phyloP scores from a whole-genome alignment of 1,140 invertebrate species.

The Camponotus vicinus region DNA sequence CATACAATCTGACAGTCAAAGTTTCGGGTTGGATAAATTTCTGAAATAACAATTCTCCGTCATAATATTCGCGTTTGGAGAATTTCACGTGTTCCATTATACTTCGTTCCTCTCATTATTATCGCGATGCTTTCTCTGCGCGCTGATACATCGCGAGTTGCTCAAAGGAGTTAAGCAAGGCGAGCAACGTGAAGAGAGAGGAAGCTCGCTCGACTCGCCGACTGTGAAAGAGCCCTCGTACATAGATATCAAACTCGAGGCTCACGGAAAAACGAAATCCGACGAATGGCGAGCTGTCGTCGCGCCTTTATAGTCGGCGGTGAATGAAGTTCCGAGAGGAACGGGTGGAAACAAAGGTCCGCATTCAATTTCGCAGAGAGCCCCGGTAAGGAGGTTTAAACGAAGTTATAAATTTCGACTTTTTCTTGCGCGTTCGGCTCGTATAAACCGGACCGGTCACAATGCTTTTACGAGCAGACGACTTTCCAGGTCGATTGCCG shows the following conservation, averaged over 20 bases:
- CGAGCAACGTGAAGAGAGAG: background rate
- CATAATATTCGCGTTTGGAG: slow-evolving; percentile 10
- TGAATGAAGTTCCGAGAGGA: background rate
- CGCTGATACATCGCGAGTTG: background rate
- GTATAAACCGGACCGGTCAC: slow-evolving; percentile 54
- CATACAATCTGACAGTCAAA: slow-evolving; percentile 25
- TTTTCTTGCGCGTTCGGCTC: slow-evolving; percentile 22
- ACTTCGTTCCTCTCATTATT: slow-evolving; percentile 38
- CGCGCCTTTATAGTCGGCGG: slow-evolving; percentile 27
- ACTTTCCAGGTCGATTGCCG: slow-evolving; percentile 39
- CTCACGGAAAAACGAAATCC: slow-evolving; percentile 51
- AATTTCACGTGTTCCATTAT: slow-evolving; percentile 32
- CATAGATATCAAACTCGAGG: slow-evolving; percentile 62
- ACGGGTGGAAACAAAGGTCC: slow-evolving; percentile 32
- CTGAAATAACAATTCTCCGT: slow-evolving; percentile 39
- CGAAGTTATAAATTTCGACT: slow-evolving; percentile 56
- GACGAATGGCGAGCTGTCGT: slow-evolving; percentile 47
- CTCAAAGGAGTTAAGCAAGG: slow-evolving; percentile 18
- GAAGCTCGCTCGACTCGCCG: slow-evolving; percentile 29
- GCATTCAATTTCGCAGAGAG: slow-evolving; percentile 51
- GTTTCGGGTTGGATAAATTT: slow-evolving; percentile 33
- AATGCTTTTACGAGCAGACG: slow-evolving; percentile 50
- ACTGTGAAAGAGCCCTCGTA: slow-evolving; percentile 40
- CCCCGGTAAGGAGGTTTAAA: slow-evolving; percentile 47
- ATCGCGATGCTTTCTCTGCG: slow-evolving; percentile 21